Evolutionary conservation across 2,888 invertebrate species (phyloP).

Genomic region (Meliscaeva auricollis): DNA sequence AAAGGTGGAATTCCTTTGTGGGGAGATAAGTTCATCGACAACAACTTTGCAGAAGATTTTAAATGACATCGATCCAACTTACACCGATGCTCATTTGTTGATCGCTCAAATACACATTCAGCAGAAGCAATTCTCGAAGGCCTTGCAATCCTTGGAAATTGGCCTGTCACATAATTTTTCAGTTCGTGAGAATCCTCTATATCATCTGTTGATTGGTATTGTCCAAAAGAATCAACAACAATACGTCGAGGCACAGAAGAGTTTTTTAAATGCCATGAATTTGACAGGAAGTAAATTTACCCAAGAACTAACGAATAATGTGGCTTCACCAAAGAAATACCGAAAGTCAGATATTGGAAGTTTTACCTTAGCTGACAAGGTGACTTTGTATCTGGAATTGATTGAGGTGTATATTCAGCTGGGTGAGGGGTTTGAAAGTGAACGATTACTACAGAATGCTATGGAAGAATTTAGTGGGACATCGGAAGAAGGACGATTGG

Average conservation of each 20-base stretch:
- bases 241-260: constrained; percentile 89
- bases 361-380: constrained; percentile 90
- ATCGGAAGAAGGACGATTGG: constrained; percentile 93
- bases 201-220: constrained; percentile 93
- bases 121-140: constrained; percentile 89
- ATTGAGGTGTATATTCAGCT: constrained; percentile 90
- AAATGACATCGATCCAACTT: constrained; percentile 90
- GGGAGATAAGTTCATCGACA: constrained; percentile 90
- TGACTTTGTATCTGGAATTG: constrained; percentile 94
- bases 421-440: constrained; percentile 91
- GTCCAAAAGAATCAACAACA: constrained; percentile 91
- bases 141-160: constrained; percentile 94
- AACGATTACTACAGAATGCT: constrained; percentile 90
- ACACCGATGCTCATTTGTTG: constrained; percentile 93
- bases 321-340: constrained; percentile 81
- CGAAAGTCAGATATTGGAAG: constrained; percentile 78
- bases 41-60: constrained; percentile 89
- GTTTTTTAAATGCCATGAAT: constrained; percentile 90
- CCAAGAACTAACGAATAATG: constrained; percentile 48
- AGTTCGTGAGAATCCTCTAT: constrained; percentile 95
- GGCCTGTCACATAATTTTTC: constrained; percentile 97
- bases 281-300: constrained; percentile 85
- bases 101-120: constrained; percentile 93
- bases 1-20: constrained; percentile 92
- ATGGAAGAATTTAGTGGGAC: constrained; percentile 90